Percentiles rank a stretch among this genome's conserved stretches.
Evolutionary conservation across 2,888 invertebrate genomes (phyloP).

Genomic region (Cheilosia scutellata): DNA sequence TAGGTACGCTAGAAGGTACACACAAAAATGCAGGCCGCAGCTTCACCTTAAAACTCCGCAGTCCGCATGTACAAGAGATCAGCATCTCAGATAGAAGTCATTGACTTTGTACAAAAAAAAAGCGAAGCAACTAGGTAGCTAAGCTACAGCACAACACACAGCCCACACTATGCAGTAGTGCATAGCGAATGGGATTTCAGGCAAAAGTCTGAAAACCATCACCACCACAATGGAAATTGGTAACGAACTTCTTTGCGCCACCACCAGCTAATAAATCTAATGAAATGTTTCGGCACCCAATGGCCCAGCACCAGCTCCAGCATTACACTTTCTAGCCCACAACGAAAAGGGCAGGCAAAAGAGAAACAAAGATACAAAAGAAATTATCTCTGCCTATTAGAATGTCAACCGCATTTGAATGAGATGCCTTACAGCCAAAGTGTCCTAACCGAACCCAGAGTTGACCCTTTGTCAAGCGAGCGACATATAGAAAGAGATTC

Average conservation of each 20-base stretch:
- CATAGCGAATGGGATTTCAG: conserved; percentile 41
- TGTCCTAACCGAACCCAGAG: conserved; percentile 14
- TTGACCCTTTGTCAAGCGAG: conserved; percentile 35
- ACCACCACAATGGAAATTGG: conserved; percentile 11
- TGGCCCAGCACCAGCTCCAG: background rate
- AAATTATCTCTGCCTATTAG: conserved; percentile 33
- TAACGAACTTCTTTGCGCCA: conserved; percentile 44
- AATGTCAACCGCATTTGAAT: conserved; percentile 55
- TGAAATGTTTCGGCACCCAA: conserved; percentile 23
- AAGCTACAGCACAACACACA: background rate
- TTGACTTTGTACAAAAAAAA: conserved; percentile 24
- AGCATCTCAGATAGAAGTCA: conserved; percentile 30
- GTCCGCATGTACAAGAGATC: conserved; percentile 13
- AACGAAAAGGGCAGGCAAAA: conserved; percentile 1
- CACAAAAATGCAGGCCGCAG: conserved; percentile 28
- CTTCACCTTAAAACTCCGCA: conserved; percentile 16
- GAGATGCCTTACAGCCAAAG: conserved; percentile 17
- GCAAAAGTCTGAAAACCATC: conserved; percentile 15
- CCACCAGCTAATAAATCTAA: conserved; percentile 34
- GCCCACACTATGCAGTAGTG: conserved; percentile 12
- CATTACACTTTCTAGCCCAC: conserved; percentile 23
- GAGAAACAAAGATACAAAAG: conserved; percentile 25
- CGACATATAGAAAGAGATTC: background rate
- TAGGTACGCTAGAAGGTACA: conserved; percentile 4
- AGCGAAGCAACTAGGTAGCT: background rate